Conservation (phyloP, 1,140 invertebrate genomes). For the Phenacoccus solenopsis region DNA sequence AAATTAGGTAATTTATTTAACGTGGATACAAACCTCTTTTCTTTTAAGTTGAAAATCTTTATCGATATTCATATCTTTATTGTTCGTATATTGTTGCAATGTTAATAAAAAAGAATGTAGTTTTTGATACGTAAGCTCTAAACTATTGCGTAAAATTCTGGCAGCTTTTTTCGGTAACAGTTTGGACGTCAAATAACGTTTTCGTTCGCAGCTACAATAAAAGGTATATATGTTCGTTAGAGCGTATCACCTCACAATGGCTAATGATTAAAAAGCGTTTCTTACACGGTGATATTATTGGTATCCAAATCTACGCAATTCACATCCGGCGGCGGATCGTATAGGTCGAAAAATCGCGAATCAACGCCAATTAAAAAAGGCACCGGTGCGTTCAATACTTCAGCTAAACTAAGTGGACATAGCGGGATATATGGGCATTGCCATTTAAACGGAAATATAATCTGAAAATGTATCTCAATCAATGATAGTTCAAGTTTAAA, state of each 20-base stretch:
- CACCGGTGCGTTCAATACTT: constrained; percentile 86
- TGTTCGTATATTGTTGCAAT: constrained; percentile 42
- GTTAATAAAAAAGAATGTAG: constrained; percentile 32
- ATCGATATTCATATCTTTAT: constrained; percentile 44
- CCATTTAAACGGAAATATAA: constrained; percentile 99
- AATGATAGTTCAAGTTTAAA: background rate
- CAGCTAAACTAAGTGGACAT: constrained; percentile 76
- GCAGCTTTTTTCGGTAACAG: constrained; percentile 79
- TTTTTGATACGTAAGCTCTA: constrained; percentile 54
- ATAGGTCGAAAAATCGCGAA: constrained; percentile 94
- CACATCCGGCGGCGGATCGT: constrained; percentile 90
- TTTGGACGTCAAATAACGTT: constrained; percentile 66
- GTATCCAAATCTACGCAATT: constrained; percentile 98
- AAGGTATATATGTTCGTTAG: no score
- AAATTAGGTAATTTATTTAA: background rate
- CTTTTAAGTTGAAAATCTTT: constrained; percentile 57
- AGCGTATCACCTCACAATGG: no score
- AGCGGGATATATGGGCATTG: constrained; percentile 98
- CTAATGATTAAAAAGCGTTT: constrained; percentile 23
- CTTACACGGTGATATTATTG: constrained; percentile 63
- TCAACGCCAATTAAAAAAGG: constrained; percentile 95
- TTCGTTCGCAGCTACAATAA: constrained; percentile 73
- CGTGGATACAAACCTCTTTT: constrained; percentile 41
- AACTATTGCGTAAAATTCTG: constrained; percentile 55
- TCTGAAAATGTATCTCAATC: constrained; percentile 33